Conservation (phyloP, 2,113 vertebrate genomes). For the Gavialis gangeticus region DNA sequence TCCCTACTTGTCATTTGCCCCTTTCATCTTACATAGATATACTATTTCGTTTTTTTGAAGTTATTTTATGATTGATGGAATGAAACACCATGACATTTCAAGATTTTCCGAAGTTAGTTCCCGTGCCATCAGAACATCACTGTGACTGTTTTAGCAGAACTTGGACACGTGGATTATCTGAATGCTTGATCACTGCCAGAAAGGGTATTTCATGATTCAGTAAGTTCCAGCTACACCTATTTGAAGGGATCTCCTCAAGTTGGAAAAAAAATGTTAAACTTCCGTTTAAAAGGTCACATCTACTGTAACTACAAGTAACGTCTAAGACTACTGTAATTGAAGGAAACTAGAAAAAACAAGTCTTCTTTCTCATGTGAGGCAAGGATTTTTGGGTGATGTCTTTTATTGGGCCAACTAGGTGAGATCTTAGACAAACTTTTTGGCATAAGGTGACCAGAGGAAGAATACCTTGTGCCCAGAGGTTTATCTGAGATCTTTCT, state of each 20-base stretch:
- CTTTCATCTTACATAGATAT: too few species aligned
- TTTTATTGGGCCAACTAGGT: too few species aligned
- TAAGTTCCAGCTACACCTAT: background rate
- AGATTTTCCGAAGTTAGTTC: too few species aligned
- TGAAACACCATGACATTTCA: too few species aligned
- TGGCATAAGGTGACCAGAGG: background rate
- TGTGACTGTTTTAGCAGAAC: background rate
- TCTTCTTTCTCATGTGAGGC: background rate
- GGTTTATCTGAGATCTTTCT: too few species aligned
- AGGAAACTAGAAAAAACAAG: background rate
- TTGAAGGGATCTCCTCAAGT: background rate
- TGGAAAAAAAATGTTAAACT: background rate
- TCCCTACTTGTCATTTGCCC: too few species aligned
- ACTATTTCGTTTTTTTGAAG: too few species aligned
- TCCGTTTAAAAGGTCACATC: background rate
- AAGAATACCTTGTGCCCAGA: too few species aligned
- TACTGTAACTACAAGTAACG: background rate
- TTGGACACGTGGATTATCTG: background rate
- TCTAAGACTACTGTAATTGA: background rate
- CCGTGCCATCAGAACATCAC: too few species aligned
- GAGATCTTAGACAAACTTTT: background rate
- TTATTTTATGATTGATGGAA: too few species aligned
- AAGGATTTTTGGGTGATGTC: too few species aligned
- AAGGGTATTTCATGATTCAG: background rate
- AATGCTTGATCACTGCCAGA: background rate